Evolutionary conservation across 2,113 vertebrate species (phyloP).

Genomic region (Scalopus aquaticus): DNA sequence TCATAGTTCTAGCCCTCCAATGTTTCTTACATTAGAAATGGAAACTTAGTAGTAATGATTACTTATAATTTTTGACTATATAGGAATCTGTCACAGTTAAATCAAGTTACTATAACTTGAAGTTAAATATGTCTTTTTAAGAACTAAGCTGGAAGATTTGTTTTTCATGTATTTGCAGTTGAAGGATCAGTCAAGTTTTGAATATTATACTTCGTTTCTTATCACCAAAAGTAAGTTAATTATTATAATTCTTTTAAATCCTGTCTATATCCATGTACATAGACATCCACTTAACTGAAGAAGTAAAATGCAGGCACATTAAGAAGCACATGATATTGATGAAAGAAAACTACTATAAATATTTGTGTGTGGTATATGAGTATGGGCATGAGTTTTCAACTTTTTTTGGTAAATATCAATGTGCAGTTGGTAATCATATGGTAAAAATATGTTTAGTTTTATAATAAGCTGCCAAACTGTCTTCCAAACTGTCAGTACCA

Average conservation of each 20-base stretch:
- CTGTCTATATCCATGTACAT: neutral
- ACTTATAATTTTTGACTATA: neutral
- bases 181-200: neutral
- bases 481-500: neutral
- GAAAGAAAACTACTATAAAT: neutral
- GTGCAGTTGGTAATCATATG: neutral
- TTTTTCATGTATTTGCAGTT: neutral
- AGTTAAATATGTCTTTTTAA: neutral
- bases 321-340: neutral
- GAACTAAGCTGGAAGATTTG: neutral
- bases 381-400: neutral
- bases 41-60: neutral
- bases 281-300: neutral
- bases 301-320: neutral
- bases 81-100: neutral
- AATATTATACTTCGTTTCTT: neutral
- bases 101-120: neutral
- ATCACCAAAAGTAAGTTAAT: neutral
- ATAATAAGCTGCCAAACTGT: neutral
- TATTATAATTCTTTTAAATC: neutral
- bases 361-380: neutral
- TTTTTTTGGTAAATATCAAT: neutral
- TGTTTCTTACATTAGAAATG: neutral
- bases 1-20: neutral
- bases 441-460: neutral